A percentile compares a stretch with the other conserved stretches of the same genome.
Evolutionary conservation across 2,113 vertebrate genomes (phyloP).

Genomic region (Oncorhynchus tshawytscha): DNA sequence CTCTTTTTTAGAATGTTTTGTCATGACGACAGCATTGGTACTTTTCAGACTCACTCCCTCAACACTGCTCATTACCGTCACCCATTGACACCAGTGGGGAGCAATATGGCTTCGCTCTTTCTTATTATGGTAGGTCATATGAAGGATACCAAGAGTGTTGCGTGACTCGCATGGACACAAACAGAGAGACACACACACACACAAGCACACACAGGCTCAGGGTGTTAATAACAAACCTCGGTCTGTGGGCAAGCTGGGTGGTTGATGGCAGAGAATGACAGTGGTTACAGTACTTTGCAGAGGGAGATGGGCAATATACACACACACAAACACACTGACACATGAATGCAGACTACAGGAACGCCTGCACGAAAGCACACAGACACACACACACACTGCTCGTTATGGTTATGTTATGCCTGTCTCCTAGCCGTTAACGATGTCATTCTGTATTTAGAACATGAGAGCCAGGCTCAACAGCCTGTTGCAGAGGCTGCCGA

Average conservation of each 20-base stretch:
- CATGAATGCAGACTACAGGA: neutral
- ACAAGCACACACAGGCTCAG: neutral
- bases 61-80: neutral
- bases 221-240: neutral
- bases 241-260: neutral
- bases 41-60: neutral
- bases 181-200: no score
- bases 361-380: no score
- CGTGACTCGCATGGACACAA: no score
- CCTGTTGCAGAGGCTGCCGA: neutral
- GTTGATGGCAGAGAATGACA: neutral
- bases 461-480: neutral
- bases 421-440: neutral
- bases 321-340: conserved; percentile 4
- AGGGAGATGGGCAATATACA: neutral
- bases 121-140: neutral
- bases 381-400: neutral
- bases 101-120: neutral
- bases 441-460: neutral
- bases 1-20: neutral
- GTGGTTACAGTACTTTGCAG: neutral
- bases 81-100: neutral
- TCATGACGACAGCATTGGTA: neutral
- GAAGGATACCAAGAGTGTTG: no score
- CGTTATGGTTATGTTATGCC: neutral